Base-by-base conservation (phyloP, 2,888 invertebrate species). In the Orchesella flavescens region DNA sequence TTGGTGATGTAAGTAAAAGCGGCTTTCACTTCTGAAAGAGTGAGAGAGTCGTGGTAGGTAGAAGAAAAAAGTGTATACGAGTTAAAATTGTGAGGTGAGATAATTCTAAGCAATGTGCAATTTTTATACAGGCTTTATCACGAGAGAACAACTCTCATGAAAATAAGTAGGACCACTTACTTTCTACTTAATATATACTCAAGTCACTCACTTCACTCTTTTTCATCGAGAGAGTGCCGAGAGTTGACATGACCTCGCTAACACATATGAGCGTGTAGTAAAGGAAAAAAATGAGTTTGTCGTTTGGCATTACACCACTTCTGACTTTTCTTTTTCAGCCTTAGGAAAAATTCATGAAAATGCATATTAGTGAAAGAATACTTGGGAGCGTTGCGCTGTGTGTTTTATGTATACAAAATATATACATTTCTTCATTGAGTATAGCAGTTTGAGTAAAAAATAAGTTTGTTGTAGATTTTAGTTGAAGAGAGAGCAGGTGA, bases 121-220 rank as follows among this genome's bases (percentile, higher is more conserved):
- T 57, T 57, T 61, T 17, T 61, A 21, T 44, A 9, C 3, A 43
- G 34, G 10, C 71, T 57, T 34, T 68, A 59, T 68, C 76, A 46
- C 57, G 44, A 43, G 44, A 76, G 43, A 53, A 21, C 17, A 34
- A 46, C n/a, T 79, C 66, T 72, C 79, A 72, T 79, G 72, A 80
- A 80, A 80, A 80, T 80, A 72, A 80, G 65, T 73, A 73, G 65
- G 4, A n/a, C 53, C 72, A 80, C 80, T 80, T 80, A 80, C 80
- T 66, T 80, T 80, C 65, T 46, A 72, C 73, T 80, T 79, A 79
- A 72, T 79, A 63, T 71, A 53, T 55, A 61, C 78, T 79, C 78
- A 63, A 78, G 59, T 68, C 68, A 71, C 46, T 61, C 61, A 71
- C 78, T 72, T 2, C 63, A 65, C 34, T 79, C 59, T 78, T 71